Evolutionary conservation across 2,888 invertebrate species (phyloP), one percentile per base, ranked within the genome.

Genomic region (Apodemia zela): DNA sequence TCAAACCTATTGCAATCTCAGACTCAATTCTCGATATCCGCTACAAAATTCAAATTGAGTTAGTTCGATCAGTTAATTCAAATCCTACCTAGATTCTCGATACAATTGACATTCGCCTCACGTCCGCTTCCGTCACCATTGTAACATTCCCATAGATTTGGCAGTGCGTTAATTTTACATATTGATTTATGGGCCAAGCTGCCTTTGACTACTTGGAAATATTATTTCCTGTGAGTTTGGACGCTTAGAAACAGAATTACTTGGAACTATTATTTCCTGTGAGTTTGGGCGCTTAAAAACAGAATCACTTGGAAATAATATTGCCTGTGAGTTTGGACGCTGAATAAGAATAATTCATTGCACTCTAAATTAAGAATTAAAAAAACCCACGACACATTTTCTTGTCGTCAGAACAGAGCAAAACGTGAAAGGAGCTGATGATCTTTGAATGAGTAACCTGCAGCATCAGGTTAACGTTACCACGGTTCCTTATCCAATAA

Each of bases 1-100:
- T 8, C 47, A 17, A 29, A 57, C 15, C 57, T 57, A 25, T 57
- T 29, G 29, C 29, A 29, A 57, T 57, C 7, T n/a, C 57, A 15
- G 29, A 29, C 57, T 15, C 57, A 57, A 57, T 57, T 57, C 57
- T n/a, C 25, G 21, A 57, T 57, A 21, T 29, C 29, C 57, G 15
- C 29, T 54, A 15, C 54, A 21, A 57, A 54, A 57, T 57, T 29
- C n/a, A 57, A 57, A 57, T 29, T 57, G n/a, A 51, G 51, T 51
- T 51, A 29, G 54, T 15, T 57, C 25, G 25, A 57, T 25, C 54
- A 57, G 21, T 25, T 57, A 29, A 47, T 17, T 47, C 25, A 57
- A 25, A 15, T 29, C 29, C 15, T 15, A 57, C 29, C 54, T n/a
- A 11, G 54, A 57, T 25, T 25, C 25, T 57, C 54, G 54, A 29